Base-by-base conservation (phyloP, 2,888 invertebrate species). In the Antitype chi region DNA sequence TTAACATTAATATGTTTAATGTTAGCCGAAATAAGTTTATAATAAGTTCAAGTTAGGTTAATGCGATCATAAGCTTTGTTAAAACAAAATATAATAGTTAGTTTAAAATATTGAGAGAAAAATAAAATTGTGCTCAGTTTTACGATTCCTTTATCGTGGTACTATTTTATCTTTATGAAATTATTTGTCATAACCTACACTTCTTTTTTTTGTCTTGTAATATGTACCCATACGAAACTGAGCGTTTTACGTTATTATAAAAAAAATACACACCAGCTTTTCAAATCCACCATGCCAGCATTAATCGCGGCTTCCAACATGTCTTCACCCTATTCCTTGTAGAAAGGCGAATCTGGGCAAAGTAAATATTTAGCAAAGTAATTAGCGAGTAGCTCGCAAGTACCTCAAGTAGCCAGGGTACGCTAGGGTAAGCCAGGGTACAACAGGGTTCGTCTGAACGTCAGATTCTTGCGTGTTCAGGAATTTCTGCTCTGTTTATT, bases 281-380 rank as follows among this genome's bases (percentile, higher is more conserved):
- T 8, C 13, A 23, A 49, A 28, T 20, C 8, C 17, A 28, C 11
- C 20, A 6, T 23, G 11, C 5, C 32, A 2, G 1, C 25, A 7
- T 0, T 49, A 73, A 38, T 20, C 57, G 71, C 63, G 52, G 6
- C 13, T 15, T 6, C 0, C 53, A 76, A 52, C n/a, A 53, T 70
- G 23, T 1, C 53, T 17, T 1, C 28, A 67, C 55, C 85, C 66
- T 60, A 23, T 68, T 47, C 43, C 55, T 82, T 82, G 76, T 76
- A 88, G 88, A 84, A 87, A 87, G 89, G 87, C 89, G 93, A 92
- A 92, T 93, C 91, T 91, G 87, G 62, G 89, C 91, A 92, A 93
- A 94, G 95, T 94, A 94, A 95, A 95, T 95, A 95, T 95, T 95
- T 94, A 93, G 88, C 86, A 84, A 89, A 94, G 94, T 94, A 95